These are phyloP conservation scores for Altica lythri DNA, from an alignment of 2,888 invertebrate species.

Conservation along the genomic window DNA sequence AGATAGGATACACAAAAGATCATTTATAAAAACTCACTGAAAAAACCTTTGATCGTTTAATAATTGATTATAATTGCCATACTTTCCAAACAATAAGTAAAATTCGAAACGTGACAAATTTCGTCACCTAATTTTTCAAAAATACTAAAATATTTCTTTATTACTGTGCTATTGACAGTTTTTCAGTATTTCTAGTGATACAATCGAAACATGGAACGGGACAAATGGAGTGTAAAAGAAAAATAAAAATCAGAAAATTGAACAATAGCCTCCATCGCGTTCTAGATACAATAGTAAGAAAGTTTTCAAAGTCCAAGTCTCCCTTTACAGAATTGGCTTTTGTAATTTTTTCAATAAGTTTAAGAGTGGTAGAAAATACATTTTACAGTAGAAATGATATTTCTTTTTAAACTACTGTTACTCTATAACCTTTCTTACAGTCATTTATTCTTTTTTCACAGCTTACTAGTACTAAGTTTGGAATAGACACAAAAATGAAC, in stretches of 20 bases:
- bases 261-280: constrained; percentile 20
- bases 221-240: constrained; percentile 16
- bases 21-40: no score
- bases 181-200: constrained; percentile 2
- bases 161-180: constrained; percentile 6
- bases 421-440: neutral
- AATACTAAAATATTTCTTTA: neutral
- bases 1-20: no score
- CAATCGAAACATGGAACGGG: constrained; percentile 5
- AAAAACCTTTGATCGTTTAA: no score
- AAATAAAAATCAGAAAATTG: constrained; percentile 21
- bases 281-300: constrained; percentile 16
- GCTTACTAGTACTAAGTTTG: no score
- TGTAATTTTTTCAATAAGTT: constrained; percentile 15
- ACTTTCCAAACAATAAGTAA: neutral
- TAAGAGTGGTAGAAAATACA: constrained; percentile 2
- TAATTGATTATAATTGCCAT: no score
- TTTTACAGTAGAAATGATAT: constrained; percentile 8
- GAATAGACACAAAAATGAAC: no score
- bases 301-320: constrained; percentile 16
- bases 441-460: no score
- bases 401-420: constrained; percentile 9
- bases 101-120: neutral
- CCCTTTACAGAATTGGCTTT: constrained; percentile 12
- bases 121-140: neutral